Base-by-base conservation (phyloP, 2,888 invertebrate genomes). In the Caenorhabditis sp. region DNA sequence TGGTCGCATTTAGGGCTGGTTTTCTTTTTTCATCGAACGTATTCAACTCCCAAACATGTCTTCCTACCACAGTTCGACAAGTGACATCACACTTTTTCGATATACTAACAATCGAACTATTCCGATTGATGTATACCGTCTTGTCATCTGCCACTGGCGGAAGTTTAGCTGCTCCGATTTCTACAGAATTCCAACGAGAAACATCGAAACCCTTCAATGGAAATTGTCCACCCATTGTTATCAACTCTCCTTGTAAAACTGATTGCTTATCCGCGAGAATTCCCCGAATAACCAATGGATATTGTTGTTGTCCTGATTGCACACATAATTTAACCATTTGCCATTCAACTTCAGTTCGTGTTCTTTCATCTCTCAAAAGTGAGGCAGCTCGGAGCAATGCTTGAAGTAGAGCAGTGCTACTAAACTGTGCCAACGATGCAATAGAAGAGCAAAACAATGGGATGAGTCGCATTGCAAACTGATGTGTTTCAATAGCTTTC, bases 131-230 rank as follows among this genome's bases (percentile, higher is more conserved):
- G 38, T 73, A 78, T 0, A 75, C 71, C 0, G 75, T 76, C n/a
- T 74, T 72, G n/a, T 78, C 73, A 2, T 61, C 26, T 5, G 1
- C 38, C 4, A 38, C 4, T 20, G 36, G 38, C 21, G 62, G n/a
- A 1, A 56, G 49, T 20, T 60, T 54, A n/a, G 58, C 59, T 10
- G 50, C 62, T 4, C 31, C 31, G 23, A 62, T 66, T 53, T 72
- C 76, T 8, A 69, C 57, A 12, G 85, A 86, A 63, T 82, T 84
- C 86, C 85, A 86, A 36, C 80, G 74, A 3, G 81, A 61, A 14
- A 85, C 79, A 8, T 78, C 76, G 65, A 86, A 86, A 25, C 83
- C 82, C 38, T 82, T 81, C 49, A 86, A 68, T 5, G 86, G 86
- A 61, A 67, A 86, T 64, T 86, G 86, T 23, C 81, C 77, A 10